Base-by-base conservation (phyloP, 2,888 invertebrate species). In the Baccha elongata region DNA sequence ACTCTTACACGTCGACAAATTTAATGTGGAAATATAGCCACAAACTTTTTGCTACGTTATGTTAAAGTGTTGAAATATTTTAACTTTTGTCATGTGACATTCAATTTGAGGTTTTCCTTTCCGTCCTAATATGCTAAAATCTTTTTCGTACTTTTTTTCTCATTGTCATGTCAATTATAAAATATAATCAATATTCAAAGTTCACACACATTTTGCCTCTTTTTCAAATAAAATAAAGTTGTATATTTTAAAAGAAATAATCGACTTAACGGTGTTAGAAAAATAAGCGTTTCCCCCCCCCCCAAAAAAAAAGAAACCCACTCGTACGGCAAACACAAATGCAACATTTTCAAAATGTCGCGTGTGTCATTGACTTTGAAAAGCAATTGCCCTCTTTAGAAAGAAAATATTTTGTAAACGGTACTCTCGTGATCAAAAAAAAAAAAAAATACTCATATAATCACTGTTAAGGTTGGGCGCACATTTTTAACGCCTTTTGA, bases 201-300 rank as follows among this genome's bases (percentile, higher is more conserved):
- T n/a, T n/a, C 1, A 23, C 65, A n/a, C 37, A 37, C 69, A 44
- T 62, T 29, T 35, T 29, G 29, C 58, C 26, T 19, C 64, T 44
- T 19, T 60, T 44, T 37, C 32, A 37, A 75, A 68, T 75, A 52
- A 75, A 75, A 75, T 69, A 32, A 75, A 75, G 75, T 75, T 75
- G n/a, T n/a, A 62, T 68, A 75, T 68, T 75, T 75, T 75, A 60
- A 37, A 21, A 23, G 46, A 75, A 75, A 75, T 75, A 68, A 75
- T 75, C 68, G 62, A 35, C 68, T 75, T 44, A 29, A 29, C 29
- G 29, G 29, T 29, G 29, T 5, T 7, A 29, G 29, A 1, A 29
- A 29, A 29, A 29, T 32, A 53, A 53, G 32, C 29, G 8, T 17
- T 15, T 7, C 7, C 13, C n/a, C 52, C 17, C 52, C 0, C 8